phyloP scores from a whole-genome alignment of 2,113 vertebrate species.

The human region GRCh38 chr7:96996001-96996500 shows the following conservation, averaged over 20 bases:
- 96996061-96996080: too few species aligned
- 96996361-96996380: conserved; percentile 82
- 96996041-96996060: too few species aligned
- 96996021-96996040: too few species aligned
- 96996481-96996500: conserved; percentile 85
- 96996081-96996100: too few species aligned
- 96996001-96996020: background rate
- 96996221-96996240: background rate
- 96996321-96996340: conserved; percentile 73
- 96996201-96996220: background rate
- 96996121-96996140: too few species aligned
- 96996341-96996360: conserved; percentile 78
- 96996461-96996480: conserved; percentile 86
- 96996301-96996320: fast-evolving
- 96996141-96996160: too few species aligned
- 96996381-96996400: conserved; percentile 79
- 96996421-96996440: conserved; percentile 87
- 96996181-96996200: background rate
- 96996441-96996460: conserved; percentile 84
- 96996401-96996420: conserved; percentile 81
- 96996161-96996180: background rate
- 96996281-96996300: background rate
- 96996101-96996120: too few species aligned
- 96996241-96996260: background rate
- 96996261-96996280: background rate